Conservation (phyloP, 2,113 vertebrate species). For the Callopanchax toddi region DNA sequence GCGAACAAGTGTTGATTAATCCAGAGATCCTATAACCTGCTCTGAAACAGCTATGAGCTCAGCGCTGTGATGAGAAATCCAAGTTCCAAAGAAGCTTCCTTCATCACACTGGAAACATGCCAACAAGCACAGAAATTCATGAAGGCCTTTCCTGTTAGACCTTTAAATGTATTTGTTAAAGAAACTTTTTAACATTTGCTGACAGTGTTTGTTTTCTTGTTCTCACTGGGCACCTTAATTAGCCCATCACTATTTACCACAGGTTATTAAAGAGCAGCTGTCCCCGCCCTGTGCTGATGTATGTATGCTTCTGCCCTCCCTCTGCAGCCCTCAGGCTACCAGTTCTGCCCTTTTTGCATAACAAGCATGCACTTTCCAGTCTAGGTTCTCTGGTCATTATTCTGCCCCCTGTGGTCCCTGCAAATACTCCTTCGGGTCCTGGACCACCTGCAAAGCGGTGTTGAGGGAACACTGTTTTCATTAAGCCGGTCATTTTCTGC, state of each 20-base stretch:
- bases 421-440: slow-evolving; percentile 58
- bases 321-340: slow-evolving; percentile 56
- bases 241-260: slow-evolving; percentile 59
- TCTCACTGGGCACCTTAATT: slow-evolving; percentile 63
- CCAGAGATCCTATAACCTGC: no score
- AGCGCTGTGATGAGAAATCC: no score
- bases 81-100: not conserved
- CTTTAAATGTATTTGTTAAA: slow-evolving; percentile 11
- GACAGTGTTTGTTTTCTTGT: slow-evolving; percentile 21
- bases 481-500: slow-evolving; percentile 76
- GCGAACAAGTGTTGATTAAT: no score
- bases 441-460: slow-evolving; percentile 46
- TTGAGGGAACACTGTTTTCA: slow-evolving; percentile 72
- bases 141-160: not conserved
- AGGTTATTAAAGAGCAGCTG: slow-evolving; percentile 68
- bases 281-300: slow-evolving; percentile 63
- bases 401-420: slow-evolving; percentile 70
- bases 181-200: slow-evolving; percentile 31
- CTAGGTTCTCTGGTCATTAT: slow-evolving; percentile 71
- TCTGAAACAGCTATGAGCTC: no score
- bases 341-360: slow-evolving; percentile 72
- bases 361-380: slow-evolving; percentile 57
- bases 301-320: slow-evolving; percentile 60
- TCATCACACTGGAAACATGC: not conserved
- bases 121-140: no score